Percentiles rank a stretch among this genome's conserved stretches.
These are phyloP conservation scores for Keiferia lycopersicella DNA, from an alignment of 2,888 invertebrate genomes.

Conservation along the genomic window DNA sequence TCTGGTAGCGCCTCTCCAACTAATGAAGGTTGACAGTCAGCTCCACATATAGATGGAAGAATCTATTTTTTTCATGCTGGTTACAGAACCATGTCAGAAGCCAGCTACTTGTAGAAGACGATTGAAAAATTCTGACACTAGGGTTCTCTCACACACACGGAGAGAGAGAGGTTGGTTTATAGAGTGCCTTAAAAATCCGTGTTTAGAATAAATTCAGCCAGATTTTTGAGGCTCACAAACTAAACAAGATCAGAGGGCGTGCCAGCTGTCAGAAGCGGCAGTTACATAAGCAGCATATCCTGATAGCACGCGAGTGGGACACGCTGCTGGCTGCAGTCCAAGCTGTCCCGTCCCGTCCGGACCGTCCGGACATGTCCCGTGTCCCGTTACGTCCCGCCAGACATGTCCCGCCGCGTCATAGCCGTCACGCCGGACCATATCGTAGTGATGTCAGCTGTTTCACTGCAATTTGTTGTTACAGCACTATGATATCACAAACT, in stretches of 20 bases:
- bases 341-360: constrained; percentile 45
- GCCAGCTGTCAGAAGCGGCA: constrained; percentile 21
- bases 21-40: too few relatives aligned
- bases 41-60: too few relatives aligned
- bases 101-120: too few relatives aligned
- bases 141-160: too few relatives aligned
- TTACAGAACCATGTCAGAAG: too few relatives aligned
- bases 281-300: constrained; percentile 26
- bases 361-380: constrained; percentile 38
- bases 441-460: constrained; percentile 32
- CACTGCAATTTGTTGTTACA: constrained; percentile 47
- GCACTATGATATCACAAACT: constrained; percentile 32
- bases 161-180: too few relatives aligned
- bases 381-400: constrained; percentile 31
- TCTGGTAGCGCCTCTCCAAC: too few relatives aligned
- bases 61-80: too few relatives aligned
- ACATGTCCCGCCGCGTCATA: constrained; percentile 25
- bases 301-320: constrained; percentile 39
- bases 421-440: constrained; percentile 49
- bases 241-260: constrained; percentile 22
- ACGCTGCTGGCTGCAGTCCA: constrained; percentile 63
- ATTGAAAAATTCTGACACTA: too few relatives aligned
- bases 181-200: too few relatives aligned
- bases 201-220: too few relatives aligned
- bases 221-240: background rate